phyloP scores from a whole-genome alignment of 2,113 vertebrate genomes.

The Polypterus senegalus region DNA sequence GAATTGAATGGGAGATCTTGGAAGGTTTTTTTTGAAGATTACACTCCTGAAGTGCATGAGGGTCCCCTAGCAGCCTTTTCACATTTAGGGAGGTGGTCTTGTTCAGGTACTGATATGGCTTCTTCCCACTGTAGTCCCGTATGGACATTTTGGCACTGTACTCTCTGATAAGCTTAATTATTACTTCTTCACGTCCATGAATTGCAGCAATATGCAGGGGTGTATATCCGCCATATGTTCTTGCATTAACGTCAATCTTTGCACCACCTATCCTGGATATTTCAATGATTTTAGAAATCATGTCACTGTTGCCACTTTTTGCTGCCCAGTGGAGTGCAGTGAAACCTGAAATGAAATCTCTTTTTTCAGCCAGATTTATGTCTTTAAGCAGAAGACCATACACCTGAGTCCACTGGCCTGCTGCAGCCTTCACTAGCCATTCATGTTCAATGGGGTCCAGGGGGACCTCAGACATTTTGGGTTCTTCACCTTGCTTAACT shows the following conservation, averaged over 20 bases:
- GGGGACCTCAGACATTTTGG: constrained; percentile 36
- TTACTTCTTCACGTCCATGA: constrained; percentile 58
- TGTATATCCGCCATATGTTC: constrained; percentile 73
- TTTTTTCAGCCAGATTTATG: constrained; percentile 58
- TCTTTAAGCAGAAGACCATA: constrained; percentile 73
- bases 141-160: constrained; percentile 50
- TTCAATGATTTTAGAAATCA: constrained; percentile 59
- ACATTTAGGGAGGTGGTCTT: constrained; percentile 34
- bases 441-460: constrained; percentile 67
- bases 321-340: constrained; percentile 88
- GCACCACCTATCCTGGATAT: constrained; percentile 37
- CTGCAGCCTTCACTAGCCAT: constrained; percentile 66
- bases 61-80: constrained; percentile 57
- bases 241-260: constrained; percentile 55
- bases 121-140: constrained; percentile 79
- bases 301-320: constrained; percentile 68
- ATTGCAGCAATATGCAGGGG: constrained; percentile 77
- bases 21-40: constrained; percentile 28
- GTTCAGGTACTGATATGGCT: constrained; percentile 68
- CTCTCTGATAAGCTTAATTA: constrained; percentile 54
- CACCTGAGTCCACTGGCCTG: constrained; percentile 68
- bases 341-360: constrained; percentile 81
- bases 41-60: constrained; percentile 17
- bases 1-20: constrained; percentile 52
- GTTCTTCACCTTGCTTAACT: constrained; percentile 42